Base-by-base conservation (phyloP, 1,140 invertebrate species). In the Drosophila arawakana region DNA sequence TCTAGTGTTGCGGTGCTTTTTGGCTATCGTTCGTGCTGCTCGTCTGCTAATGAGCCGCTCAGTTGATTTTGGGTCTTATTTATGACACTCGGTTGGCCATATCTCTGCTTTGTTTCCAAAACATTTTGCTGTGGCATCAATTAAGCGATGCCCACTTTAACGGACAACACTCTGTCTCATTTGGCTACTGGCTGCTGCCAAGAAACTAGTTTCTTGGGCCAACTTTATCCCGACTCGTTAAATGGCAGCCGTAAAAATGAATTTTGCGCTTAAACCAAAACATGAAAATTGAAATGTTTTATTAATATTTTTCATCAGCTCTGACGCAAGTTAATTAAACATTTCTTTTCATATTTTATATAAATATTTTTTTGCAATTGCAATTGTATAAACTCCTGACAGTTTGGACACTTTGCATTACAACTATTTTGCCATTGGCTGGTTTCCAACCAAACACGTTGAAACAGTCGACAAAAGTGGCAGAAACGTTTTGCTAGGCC, bases 201-300 rank as follows among this genome's bases (percentile, higher is more conserved):
- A 39, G 13, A 88, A 85, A 86, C 82, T 55, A 63, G 82, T 88
- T 85, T 76, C 15, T 35, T 34, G 21, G 7, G 2, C 35, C 44
- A 13, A 34, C 10, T 9, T 50, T 1, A 58, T 30, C 7, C 9
- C 21, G 54, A 80, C 73, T 76, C 13, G 68, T 73, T 78, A 60
- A 67, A 78, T 59, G 74, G 47, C 72, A 69, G 60, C 37, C 69
- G 54, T 47, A 52, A 58, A 47, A 60, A 62, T 49, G 63, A 15
- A 65, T 79, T 79, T 77, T 73, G 61, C 58, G 59, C 59, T 43
- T 34, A 30, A 58, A 37, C 4, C n/a, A 9, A 50, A 15, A 76
- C 78, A 73, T 65, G 80, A 80, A 88, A 88, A 86, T 86, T 86
- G 76, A 86, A 86, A 86, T 88, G 82, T 86, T 86, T 88, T 80